Conservation (phyloP, 2,797 vertebrate genomes). For the Leptoclinus maculatus region DNA sequence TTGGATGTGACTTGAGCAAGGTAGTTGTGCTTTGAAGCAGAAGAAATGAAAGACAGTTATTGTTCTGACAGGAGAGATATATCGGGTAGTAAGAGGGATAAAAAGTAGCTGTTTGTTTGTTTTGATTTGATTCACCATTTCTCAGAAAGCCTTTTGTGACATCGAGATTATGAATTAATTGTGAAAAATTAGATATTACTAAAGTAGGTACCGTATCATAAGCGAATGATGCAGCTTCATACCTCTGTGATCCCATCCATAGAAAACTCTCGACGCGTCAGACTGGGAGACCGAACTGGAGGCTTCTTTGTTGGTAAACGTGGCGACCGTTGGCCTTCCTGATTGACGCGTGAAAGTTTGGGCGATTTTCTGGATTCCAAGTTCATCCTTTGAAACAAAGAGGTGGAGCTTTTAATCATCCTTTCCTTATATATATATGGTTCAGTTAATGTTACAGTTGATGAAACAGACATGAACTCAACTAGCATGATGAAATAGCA, state of each 20-base stretch:
- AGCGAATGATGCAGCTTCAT: not conserved
- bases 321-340: conserved; percentile 95
- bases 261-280: conserved; percentile 94
- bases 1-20: conserved; percentile 99
- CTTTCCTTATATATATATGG: not conserved
- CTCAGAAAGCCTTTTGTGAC: not conserved
- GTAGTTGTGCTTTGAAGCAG: conserved; percentile 93
- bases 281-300: conserved; percentile 93
- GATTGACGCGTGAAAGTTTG: conserved; percentile 91
- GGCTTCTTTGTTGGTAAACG: conserved; percentile 93
- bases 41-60: not conserved
- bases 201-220: not conserved
- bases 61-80: not conserved
- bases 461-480: not conserved
- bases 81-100: not conserved
- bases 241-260: conserved; percentile 98
- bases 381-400: conserved; percentile 88
- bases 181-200: not conserved
- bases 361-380: conserved; percentile 97
- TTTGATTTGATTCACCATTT: not conserved
- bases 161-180: not conserved
- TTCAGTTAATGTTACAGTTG: not conserved
- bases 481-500: not conserved
- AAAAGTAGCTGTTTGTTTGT: not conserved
- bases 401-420: not conserved